Conservation (phyloP, 2,888 invertebrate genomes). For the Pristionchus japonicus region DNA sequence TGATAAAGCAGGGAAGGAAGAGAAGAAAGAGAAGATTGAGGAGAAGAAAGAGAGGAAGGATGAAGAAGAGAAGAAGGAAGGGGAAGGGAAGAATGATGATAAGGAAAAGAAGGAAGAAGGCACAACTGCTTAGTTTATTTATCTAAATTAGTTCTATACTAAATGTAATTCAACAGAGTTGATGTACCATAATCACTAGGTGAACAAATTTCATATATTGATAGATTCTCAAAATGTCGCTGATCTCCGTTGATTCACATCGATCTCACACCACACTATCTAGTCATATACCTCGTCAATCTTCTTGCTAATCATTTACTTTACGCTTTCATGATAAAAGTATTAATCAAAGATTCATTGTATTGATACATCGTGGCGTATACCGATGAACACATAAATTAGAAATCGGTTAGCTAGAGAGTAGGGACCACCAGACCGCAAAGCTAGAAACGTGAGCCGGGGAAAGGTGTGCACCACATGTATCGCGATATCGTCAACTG, state of each 20-base stretch:
- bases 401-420: not conserved
- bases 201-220: not conserved
- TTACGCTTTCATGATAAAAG: too few species aligned
- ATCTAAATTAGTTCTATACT: not conserved
- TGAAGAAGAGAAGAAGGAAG: not conserved
- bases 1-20: conserved; percentile 37
- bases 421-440: too few species aligned
- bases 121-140: not conserved
- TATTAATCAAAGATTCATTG: too few species aligned
- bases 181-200: conserved; percentile 25
- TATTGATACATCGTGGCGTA: too few species aligned
- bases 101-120: conserved; percentile 2
- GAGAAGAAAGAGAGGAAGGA: not conserved
- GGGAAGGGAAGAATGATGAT: too few species aligned
- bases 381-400: not conserved
- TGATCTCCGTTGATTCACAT: conserved; percentile 30
- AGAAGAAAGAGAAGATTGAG: conserved; percentile 40
- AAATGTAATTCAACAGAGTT: conserved; percentile 14
- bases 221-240: not conserved
- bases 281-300: not conserved
- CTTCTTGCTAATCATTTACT: not conserved
- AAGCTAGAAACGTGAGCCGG: not conserved
- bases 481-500: too few species aligned
- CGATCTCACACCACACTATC: not conserved
- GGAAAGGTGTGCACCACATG: too few species aligned